Base-by-base conservation (phyloP, 2,888 invertebrate species). In the Phorcus lineatus region DNA sequence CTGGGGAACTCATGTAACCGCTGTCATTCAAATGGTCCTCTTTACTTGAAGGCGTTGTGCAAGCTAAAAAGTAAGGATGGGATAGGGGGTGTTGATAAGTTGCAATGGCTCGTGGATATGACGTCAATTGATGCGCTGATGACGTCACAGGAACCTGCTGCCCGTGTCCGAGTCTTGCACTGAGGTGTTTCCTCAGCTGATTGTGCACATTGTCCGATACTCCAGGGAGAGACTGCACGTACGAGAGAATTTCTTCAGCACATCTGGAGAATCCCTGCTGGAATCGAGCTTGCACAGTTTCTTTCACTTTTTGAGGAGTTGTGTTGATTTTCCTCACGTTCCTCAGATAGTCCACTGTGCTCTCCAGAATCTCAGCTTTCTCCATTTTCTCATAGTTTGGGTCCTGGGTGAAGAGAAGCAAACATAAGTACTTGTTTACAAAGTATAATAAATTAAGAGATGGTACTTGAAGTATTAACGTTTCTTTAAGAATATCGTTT, bases 321-420 rank as follows among this genome's bases (percentile, higher is more conserved):
- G 36, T n/a, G 40, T 31, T 70, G 70, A 70, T 70, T 36, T 70
- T 70, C 70, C 70, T 70, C n/a, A 70, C 70, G 19, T 70, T 70
- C 70, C 70, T 82, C 47, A 82, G 76, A 28, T 80, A 80, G 52
- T 82, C 80, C 54, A 82, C 40, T 1, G 80, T 82, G 22, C 75
- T 80, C 54, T 82, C 82, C 53, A 82, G 52, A 24, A 82, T 82
- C 70, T 82, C 82, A n/a, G 82, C 82, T 55, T 82, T 82, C 77
- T 82, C 82, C 80, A 82, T 82, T 52, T 82, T 82, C 24, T 82
- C 82, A 3, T 78, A 28, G 54, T 82, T 80, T 54, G 80, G 54
- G 22, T 82, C 82, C 82, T 82, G 75, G 13, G 62, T 74, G 19
- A 36, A 24, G 4, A 22, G 7, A 24, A 28, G 24, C 16, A 13